These are phyloP conservation scores for Lithophane semibrunnea DNA, from an alignment of 2,888 invertebrate genomes.

Conservation along the genomic window DNA sequence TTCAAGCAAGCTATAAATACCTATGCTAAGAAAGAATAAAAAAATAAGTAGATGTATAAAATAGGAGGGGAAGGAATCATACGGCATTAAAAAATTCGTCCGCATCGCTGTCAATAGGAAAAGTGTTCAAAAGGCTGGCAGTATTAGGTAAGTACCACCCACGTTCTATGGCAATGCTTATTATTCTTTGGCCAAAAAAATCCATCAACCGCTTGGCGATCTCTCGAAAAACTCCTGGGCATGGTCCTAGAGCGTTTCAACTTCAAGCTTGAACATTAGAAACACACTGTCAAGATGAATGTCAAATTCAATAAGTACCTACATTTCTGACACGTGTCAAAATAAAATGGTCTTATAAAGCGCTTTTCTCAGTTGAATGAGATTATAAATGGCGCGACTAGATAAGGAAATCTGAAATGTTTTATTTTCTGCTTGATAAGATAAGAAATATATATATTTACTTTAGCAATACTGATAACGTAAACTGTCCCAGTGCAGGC, in stretches of 20 bases:
- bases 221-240: not conserved
- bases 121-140: not conserved
- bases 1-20: no score
- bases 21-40: no score
- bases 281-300: not conserved
- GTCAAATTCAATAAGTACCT: not conserved
- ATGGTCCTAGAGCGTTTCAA: no score
- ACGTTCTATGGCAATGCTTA: not conserved
- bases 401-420: slow-evolving; percentile 22
- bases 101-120: not conserved
- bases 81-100: not conserved
- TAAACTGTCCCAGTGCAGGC: not conserved
- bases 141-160: not conserved
- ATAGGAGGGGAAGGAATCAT: not conserved
- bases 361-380: not conserved
- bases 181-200: not conserved
- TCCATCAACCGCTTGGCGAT: no score
- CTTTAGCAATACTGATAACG: not conserved
- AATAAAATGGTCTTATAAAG: not conserved
- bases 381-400: not conserved
- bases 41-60: not conserved
- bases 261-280: not conserved
- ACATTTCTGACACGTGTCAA: not conserved
- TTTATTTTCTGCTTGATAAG: slow-evolving; percentile 43
- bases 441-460: slow-evolving; percentile 20